Base-by-base conservation (phyloP, 1,140 invertebrate genomes). In the Idris sp. region DNA sequence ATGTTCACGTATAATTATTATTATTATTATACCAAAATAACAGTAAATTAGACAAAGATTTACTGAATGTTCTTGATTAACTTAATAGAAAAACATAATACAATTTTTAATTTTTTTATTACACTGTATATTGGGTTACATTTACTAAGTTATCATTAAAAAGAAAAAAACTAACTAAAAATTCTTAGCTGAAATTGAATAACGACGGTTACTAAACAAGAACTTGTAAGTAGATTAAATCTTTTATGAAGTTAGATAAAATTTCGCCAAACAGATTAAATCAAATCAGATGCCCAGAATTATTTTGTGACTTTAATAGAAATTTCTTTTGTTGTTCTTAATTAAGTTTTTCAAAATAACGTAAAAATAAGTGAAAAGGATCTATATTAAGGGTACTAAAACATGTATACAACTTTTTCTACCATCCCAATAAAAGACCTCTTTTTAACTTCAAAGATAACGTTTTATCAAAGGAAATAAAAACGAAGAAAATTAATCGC, bases 321-420 rank as follows among this genome's bases (percentile, higher is more conserved):
- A 43, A 31, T 56, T 56, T 36, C 53, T 7, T 56, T 56, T 56
- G 38, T 56, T 54, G 25, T 40, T 14, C n/a, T 43, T 56, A 56
- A 56, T 56, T 43, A 56, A 43, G 53, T 56, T 56, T 43, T 26
- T 13, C 25, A 0, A n/a, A 56, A 43, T 43, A 15, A 30, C 36
- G 3, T 43, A 19, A 15, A 54, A 56, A 43, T 9, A 14, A 56
- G 15, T 14, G 8, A 10, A 56, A 26, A 19, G 30, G 38, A 16
- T 8, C 28, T 2, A 41, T 31, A 11, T 5, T 11, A 3, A 43
- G 6, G 25, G 8, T 13, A 15, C 14, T 54, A 18, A 18, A 40
- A 26, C 15, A 40, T 19, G 40, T 53, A 40, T 40, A 53, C 33
- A 53, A 3, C 30, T 7, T 35, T 53, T 26, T 53, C 22, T 11